Base-by-base conservation (phyloP, 2,888 invertebrate species). In the Phaonia tiefii region DNA sequence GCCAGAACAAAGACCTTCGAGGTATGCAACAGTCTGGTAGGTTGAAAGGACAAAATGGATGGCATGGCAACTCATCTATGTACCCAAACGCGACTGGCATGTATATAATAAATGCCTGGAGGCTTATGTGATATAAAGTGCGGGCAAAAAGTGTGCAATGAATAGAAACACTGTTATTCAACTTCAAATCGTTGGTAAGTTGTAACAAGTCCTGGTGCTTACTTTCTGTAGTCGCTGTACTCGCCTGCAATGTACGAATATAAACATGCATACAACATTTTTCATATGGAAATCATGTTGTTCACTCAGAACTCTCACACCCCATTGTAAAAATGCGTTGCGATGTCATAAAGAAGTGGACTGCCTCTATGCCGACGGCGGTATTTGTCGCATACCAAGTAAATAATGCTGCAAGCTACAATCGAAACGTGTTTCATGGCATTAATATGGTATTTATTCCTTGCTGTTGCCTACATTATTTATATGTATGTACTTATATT, bases 321-420 rank as follows among this genome's bases (percentile, higher is more conserved):
- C 8, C 8, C 31, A 8, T 31, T 31, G 31, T 31, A 31, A 5
- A 31, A 8, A 3, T n/a, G n/a, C n/a, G 7, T 26, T 70, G 26
- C 17, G 10, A 20, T 54, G 49, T 49, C 17, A 31, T 17, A 42
- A 70, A 65, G 75, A 69, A 72, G 69, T 70, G 75, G 73, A 75
- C 72, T 31, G 31, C 3, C 31, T 31, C 31, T 31, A 60, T 4
- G 46, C 73, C 60, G 63, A 26, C 66, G 73, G 83, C 69, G 54
- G 49, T 58, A 79, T 75, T 80, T 80, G 80, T 80, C 75, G 78
- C 73, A 78, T 75, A 73, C 56, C 80, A 83, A 83, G 74, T 81
- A 76, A 77, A 75, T 75, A 75, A 60, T 56, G 67, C 70, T 63
- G 31, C 7, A 46, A 39, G 60, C 58, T 17, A 25, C 31, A 31